Evolutionary conservation across 2,113 vertebrate genomes (phyloP).

Genomic region (Rallus limicola): DNA sequence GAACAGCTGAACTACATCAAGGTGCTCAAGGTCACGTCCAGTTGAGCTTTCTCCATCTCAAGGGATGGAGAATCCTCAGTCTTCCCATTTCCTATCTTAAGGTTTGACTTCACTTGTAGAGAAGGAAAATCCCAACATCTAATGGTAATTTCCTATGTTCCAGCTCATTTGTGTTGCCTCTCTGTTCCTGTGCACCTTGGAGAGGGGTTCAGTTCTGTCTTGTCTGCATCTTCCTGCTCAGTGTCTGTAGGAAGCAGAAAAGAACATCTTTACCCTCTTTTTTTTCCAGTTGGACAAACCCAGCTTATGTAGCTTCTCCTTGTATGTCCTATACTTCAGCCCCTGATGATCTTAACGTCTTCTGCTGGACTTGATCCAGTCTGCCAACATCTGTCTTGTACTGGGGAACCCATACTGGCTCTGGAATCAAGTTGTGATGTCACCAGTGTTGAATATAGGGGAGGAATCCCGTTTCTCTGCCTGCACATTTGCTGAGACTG

Average conservation of each 20-base stretch:
- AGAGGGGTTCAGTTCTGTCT: not conserved
- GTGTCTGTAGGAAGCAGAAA: not conserved
- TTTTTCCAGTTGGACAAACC: not conserved
- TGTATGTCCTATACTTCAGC: not conserved
- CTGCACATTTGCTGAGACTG: not conserved
- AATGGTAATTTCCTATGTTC: not conserved
- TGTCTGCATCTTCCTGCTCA: not conserved
- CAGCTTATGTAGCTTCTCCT: not conserved
- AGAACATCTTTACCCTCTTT: not conserved
- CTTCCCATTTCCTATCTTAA: not conserved
- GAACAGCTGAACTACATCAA: not conserved
- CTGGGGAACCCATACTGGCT: not conserved
- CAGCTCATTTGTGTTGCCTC: not conserved
- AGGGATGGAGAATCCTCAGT: not conserved
- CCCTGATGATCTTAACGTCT: not conserved
- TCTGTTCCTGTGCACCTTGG: not conserved
- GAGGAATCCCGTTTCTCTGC: not conserved
- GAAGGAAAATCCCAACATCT: not conserved
- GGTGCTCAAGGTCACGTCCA: not conserved
- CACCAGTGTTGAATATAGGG: not conserved
- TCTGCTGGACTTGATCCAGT: not conserved
- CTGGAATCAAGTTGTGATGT: not conserved
- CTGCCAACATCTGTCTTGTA: not conserved
- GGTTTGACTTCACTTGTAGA: not conserved
- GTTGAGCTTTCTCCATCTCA: not conserved